A percentile compares a stretch with the other conserved stretches of the same genome.
phyloP scores from a whole-genome alignment of 2,797 vertebrate species.

The Psittacula echo region DNA sequence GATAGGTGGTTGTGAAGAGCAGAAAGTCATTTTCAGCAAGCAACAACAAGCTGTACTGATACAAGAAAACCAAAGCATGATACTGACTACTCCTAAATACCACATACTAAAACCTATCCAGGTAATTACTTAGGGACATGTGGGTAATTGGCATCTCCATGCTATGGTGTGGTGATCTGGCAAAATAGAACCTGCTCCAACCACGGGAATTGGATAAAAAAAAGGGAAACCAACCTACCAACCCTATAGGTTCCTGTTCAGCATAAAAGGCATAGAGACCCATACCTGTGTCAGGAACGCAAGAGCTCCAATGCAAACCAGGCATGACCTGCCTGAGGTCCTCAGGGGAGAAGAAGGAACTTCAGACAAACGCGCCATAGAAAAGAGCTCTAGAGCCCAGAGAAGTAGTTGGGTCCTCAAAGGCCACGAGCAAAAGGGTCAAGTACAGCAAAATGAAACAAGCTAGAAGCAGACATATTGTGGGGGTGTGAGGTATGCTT shows the following conservation, averaged over 20 bases:
- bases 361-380: not conserved
- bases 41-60: not conserved
- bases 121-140: not conserved
- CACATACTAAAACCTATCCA: not conserved
- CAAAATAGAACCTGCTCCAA: not conserved
- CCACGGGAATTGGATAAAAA: not conserved
- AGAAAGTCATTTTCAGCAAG: slow-evolving; percentile 14
- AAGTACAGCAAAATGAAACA: not conserved
- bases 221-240: not conserved
- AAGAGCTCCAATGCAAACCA: not conserved
- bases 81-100: not conserved
- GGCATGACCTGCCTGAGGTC: not conserved
- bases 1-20: not conserved
- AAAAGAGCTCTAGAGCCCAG: not conserved
- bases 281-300: not conserved
- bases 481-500: not conserved
- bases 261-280: not conserved
- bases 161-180: not conserved
- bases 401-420: not conserved
- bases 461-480: not conserved
- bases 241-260: not conserved
- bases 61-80: not conserved
- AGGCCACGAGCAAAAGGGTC: not conserved
- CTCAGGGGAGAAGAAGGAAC: not conserved
- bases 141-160: not conserved